Conservation (phyloP, 2,797 vertebrate genomes). For the Trematomus bernacchii region DNA sequence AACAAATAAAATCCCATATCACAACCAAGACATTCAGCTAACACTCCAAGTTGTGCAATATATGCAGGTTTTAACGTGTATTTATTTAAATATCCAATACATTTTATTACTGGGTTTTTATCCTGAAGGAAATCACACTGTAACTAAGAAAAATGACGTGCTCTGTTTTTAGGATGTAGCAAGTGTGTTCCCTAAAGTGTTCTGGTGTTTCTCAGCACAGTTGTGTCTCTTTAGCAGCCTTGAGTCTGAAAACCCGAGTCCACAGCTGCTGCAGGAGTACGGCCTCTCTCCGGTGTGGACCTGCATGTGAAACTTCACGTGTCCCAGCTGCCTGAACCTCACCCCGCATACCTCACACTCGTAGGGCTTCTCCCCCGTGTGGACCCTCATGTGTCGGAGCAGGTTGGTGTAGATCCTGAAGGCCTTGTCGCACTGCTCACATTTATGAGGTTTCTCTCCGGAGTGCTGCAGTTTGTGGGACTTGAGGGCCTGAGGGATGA, state of each 20-base stretch:
- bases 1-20: too few relatives aligned
- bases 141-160: too few relatives aligned
- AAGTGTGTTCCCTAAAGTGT: background rate
- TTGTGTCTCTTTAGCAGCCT: conserved; percentile 81
- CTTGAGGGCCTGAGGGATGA: conserved; percentile 74
- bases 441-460: conserved; percentile 75
- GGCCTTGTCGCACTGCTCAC: conserved; percentile 75
- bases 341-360: conserved; percentile 78
- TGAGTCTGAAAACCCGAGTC: conserved; percentile 80
- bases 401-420: conserved; percentile 78
- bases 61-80: too few relatives aligned
- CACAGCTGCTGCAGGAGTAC: conserved; percentile 74
- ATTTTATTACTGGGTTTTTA: background rate
- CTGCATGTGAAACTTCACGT: conserved; percentile 83
- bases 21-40: too few relatives aligned
- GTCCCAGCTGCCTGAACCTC: conserved; percentile 79
- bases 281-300: conserved; percentile 80
- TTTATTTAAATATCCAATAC: background rate
- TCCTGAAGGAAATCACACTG: background rate
- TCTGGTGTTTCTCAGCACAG: conserved; percentile 51
- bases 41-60: too few relatives aligned
- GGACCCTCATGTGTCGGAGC: conserved; percentile 75
- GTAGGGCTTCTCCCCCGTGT: conserved; percentile 84
- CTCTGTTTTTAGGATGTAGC: background rate
- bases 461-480: conserved; percentile 80